A percentile compares a stretch with the other conserved stretches of the same genome.
phyloP scores from a whole-genome alignment of 1,140 invertebrate genomes.

The Lerema accius region DNA sequence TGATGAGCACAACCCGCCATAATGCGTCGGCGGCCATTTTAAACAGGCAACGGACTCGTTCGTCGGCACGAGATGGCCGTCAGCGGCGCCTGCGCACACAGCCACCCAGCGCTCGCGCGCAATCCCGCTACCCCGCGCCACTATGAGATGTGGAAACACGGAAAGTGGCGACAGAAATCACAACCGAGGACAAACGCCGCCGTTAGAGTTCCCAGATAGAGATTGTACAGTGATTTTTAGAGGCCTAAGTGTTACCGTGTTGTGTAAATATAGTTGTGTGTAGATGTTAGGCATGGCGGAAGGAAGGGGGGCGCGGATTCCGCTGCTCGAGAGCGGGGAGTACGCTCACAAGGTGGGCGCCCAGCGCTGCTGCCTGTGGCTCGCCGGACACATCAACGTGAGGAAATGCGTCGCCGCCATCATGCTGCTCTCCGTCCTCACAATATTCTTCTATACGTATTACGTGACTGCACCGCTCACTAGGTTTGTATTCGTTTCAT shows the following conservation, averaged over 20 bases:
- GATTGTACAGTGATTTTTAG: conserved; percentile 65
- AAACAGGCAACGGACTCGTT: conserved; percentile 73
- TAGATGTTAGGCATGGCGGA: conserved; percentile 70
- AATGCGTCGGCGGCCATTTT: conserved; percentile 79
- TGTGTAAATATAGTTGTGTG: conserved; percentile 79
- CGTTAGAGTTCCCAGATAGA: conserved; percentile 76
- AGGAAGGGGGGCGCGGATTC: conserved; percentile 53
- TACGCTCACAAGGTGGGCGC: conserved; percentile 64
- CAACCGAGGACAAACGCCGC: conserved; percentile 74
- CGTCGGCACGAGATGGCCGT: conserved; percentile 78
- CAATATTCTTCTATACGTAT: conserved; percentile 89
- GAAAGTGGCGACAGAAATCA: conserved; percentile 81
- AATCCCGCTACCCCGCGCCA: conserved; percentile 52
- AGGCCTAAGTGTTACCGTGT: conserved; percentile 78
- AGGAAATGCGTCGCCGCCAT: conserved; percentile 87
- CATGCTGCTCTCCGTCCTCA: conserved; percentile 86
- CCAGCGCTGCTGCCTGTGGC: conserved; percentile 82
- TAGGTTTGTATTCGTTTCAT: conserved; percentile 81
- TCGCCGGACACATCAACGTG: conserved; percentile 87
- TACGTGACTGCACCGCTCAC: conserved; percentile 88
- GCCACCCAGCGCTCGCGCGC: conserved; percentile 59
- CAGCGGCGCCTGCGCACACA: conserved; percentile 56
- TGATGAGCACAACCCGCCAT: conserved; percentile 79
- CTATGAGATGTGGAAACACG: conserved; percentile 83
- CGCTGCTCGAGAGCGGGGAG: conserved; percentile 69